phyloP scores from a whole-genome alignment of 2,888 invertebrate genomes.

The Salticus scenicus region DNA sequence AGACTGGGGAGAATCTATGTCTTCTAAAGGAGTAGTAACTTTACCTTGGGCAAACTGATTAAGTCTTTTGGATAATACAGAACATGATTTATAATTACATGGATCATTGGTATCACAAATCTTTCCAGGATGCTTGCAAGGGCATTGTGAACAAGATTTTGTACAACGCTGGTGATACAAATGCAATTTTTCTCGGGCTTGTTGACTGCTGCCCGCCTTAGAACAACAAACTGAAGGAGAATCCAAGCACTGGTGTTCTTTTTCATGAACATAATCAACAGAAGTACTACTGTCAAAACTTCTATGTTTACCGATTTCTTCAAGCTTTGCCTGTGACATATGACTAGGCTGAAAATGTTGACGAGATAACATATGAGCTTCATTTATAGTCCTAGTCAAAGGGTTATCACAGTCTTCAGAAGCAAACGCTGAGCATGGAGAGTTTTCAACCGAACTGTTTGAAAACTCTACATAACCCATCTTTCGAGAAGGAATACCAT shows the following conservation, averaged over 20 bases:
- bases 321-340: constrained; percentile 22
- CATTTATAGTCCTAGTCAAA: constrained; percentile 25
- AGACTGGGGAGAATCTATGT: constrained; percentile 62
- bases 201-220: constrained; percentile 16
- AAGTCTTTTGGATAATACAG: constrained; percentile 50
- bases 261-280: not conserved
- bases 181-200: constrained; percentile 39
- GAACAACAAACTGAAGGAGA: constrained; percentile 27
- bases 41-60: constrained; percentile 47
- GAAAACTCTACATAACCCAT: constrained; percentile 50
- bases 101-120: constrained; percentile 24
- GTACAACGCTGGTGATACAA: constrained; percentile 20
- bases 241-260: constrained; percentile 13
- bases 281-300: constrained; percentile 25
- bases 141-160: constrained; percentile 24
- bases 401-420: constrained; percentile 25
- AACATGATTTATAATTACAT: constrained; percentile 23
- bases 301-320: constrained; percentile 23
- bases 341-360: constrained; percentile 37
- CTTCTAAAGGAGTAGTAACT: constrained; percentile 53
- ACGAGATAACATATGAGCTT: constrained; percentile 26
- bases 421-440: constrained; percentile 45
- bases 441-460: constrained; percentile 61
- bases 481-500: constrained; percentile 28
- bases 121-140: constrained; percentile 43